Evolutionary conservation across 2,797 vertebrate species (phyloP).

Genomic region (Valencia hispanica): DNA sequence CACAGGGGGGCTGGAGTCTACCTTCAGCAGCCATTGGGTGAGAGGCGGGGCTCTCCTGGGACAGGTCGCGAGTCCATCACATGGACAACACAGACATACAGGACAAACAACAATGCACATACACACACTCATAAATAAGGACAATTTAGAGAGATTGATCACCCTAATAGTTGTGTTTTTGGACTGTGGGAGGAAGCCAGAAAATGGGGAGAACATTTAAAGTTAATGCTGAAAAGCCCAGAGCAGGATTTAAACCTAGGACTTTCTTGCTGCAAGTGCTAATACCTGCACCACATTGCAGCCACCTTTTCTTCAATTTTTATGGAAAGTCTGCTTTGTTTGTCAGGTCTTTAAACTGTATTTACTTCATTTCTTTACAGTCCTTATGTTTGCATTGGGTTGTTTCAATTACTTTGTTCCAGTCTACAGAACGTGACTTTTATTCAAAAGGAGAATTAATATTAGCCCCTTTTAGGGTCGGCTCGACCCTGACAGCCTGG

Average conservation of each 20-base stretch:
- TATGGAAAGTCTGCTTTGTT: background rate
- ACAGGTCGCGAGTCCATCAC: background rate
- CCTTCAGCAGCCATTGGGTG: background rate
- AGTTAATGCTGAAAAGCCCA: no score
- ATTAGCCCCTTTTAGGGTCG: no score
- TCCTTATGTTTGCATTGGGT: background rate
- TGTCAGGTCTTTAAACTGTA: background rate
- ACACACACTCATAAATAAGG: background rate
- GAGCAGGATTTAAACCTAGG: no score
- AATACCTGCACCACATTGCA: background rate
- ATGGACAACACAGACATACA: background rate
- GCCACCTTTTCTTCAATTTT: background rate
- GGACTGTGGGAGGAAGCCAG: background rate
- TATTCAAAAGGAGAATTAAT: background rate
- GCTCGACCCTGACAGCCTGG: no score
- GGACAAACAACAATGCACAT: background rate
- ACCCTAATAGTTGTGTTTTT: background rate
- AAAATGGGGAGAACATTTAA: no score
- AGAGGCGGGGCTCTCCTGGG: background rate
- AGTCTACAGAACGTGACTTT: background rate
- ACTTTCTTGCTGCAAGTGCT: background rate
- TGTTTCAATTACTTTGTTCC: background rate
- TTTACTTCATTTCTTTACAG: background rate
- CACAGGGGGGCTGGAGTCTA: background rate
- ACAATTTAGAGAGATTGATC: background rate